These are phyloP conservation scores for Nibea albiflora DNA, from an alignment of 2,113 vertebrate species.

Conservation along the genomic window DNA sequence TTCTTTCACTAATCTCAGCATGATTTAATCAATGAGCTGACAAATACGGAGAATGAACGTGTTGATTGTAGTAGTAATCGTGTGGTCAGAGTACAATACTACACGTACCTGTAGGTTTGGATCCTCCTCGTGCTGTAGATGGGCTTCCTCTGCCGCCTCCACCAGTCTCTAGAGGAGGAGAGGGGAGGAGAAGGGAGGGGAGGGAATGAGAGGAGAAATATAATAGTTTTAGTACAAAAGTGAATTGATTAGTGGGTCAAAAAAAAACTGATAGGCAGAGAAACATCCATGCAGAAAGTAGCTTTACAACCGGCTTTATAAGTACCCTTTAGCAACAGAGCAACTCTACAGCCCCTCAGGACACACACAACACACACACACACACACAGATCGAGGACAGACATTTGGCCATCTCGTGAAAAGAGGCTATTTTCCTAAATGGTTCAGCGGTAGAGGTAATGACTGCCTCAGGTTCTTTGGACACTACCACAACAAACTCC, in stretches of 20 bases:
- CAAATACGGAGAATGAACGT: not conserved
- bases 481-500: constrained; percentile 60
- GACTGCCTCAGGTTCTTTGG: constrained; percentile 65
- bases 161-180: constrained; percentile 89
- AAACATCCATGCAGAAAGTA: constrained; percentile 17
- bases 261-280: constrained; percentile 10
- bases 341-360: constrained; percentile 26
- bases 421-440: constrained; percentile 74
- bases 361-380: constrained; percentile 22
- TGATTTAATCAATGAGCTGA: constrained; percentile 17
- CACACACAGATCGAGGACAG: constrained; percentile 32
- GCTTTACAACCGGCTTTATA: constrained; percentile 29
- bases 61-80: not conserved
- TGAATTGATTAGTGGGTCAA: constrained; percentile 33
- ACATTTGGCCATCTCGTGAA: constrained; percentile 60
- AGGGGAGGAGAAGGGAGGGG: not conserved
- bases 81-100: not conserved
- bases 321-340: constrained; percentile 24
- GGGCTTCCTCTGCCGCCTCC: constrained; percentile 96
- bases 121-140: constrained; percentile 96
- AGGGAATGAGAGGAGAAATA: not conserved
- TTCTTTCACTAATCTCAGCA: constrained; percentile 10
- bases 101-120: constrained; percentile 91
- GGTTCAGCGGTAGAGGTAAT: constrained; percentile 71
- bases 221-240: constrained; percentile 9